Base-by-base conservation (phyloP, 2,113 vertebrate species). In the Scortum barcoo region DNA sequence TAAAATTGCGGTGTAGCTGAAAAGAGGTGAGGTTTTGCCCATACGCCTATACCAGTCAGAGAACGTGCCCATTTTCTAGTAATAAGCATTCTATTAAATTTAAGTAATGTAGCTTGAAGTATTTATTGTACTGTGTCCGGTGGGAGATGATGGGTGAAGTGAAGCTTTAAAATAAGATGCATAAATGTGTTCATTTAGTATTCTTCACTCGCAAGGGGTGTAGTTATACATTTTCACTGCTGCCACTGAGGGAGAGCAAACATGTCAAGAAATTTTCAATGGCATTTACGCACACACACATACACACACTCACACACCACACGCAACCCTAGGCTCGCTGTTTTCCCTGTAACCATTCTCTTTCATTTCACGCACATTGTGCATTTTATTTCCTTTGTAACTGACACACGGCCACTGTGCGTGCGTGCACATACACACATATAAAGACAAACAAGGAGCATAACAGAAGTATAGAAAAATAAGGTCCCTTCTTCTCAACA, bases 21-120 rank as follows among this genome's bases (percentile, higher is more conserved):
- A 58, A 72, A 40, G 63, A 72, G 61, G 26, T 12, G 7, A 76
- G 28, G 33, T 68, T 80, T 74, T 48, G 38, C 48, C 72, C 24
- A 1, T 68, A 30, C 30, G 4, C 48, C 51, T 30, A 46, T 46
- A 69, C 4, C 53, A 86, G 66, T 56, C 70, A 44, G 71, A 75
- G 80, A 83, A 68, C 61, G 69, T 40, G 5, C 33, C 40, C 65
- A 80, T 87, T 89, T 81, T 86, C 70, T 1, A 54, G 63, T 82
- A 86, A 87, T 88, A 78, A 86, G 72, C 19, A 68, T 54, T 88
- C 69, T 84, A 87, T 84, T 87, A 88, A 72, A 88, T 85, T 72
- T 53, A 87, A 84, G 79, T 88, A 86, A 81, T 88, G 85, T 87
- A 78, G 86, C 89, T 75, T 86, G 58, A 86, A 88, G 73, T 86